phyloP scores from a whole-genome alignment of 2,888 invertebrate genomes.

The Caenorhabditis imperialis region DNA sequence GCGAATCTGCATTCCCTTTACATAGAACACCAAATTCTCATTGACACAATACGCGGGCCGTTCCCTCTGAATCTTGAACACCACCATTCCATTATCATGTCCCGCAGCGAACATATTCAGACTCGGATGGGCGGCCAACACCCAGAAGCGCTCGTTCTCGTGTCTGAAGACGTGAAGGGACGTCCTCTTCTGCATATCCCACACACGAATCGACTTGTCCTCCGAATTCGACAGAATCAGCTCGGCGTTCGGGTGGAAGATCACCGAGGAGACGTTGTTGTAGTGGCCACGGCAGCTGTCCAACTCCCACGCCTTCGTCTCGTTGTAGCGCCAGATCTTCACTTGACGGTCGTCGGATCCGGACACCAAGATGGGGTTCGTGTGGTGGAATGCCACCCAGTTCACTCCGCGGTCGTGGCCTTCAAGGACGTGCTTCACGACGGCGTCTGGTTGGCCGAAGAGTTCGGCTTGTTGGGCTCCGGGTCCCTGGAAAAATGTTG shows the following conservation, averaged over 20 bases:
- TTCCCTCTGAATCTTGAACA: slow-evolving; percentile 87
- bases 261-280: slow-evolving; percentile 97
- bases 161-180: slow-evolving; percentile 90
- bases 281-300: slow-evolving; percentile 99
- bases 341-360: slow-evolving; percentile 98
- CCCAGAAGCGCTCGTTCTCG: slow-evolving; percentile 98
- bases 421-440: slow-evolving; percentile 80
- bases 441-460: slow-evolving; percentile 84
- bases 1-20: slow-evolving; percentile 92
- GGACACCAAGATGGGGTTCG: slow-evolving; percentile 92
- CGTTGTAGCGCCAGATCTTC: slow-evolving; percentile 89
- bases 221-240: slow-evolving; percentile 96
- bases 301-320: slow-evolving; percentile 89
- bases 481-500: too few relatives aligned
- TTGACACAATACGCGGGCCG: slow-evolving; percentile 95
- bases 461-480: slow-evolving; percentile 86
- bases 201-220: slow-evolving; percentile 96
- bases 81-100: slow-evolving; percentile 96
- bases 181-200: slow-evolving; percentile 96
- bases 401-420: slow-evolving; percentile 96
- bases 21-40: slow-evolving; percentile 93
- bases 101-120: slow-evolving; percentile 99
- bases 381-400: slow-evolving; percentile 97
- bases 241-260: slow-evolving; percentile 96
- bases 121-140: slow-evolving; percentile 92